phyloP scores from a whole-genome alignment of 1,140 invertebrate genomes.

The Lasaia peninsularis region DNA sequence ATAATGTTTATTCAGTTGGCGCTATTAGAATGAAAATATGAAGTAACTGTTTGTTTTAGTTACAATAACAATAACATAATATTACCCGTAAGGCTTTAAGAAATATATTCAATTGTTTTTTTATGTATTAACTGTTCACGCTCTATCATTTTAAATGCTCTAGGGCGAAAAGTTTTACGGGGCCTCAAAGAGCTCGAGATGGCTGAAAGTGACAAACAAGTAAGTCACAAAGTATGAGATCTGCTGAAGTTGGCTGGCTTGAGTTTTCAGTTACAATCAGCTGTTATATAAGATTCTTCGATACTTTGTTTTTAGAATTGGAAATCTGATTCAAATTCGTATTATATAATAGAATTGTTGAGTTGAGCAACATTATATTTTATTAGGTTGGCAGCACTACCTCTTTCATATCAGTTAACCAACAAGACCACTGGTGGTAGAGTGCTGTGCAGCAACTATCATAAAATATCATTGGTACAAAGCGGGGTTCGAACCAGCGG shows the following conservation, averaged over 20 bases:
- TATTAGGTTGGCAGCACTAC: too few species aligned
- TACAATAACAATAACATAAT: too few species aligned
- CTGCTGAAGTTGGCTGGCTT: constrained; percentile 7
- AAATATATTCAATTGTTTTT: background rate
- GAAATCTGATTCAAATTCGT: background rate
- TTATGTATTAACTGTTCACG: background rate
- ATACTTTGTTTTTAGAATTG: constrained; percentile 8
- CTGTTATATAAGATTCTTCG: constrained; percentile 12
- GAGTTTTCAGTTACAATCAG: constrained; percentile 10
- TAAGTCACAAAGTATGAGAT: constrained; percentile 12
- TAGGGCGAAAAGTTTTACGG: background rate
- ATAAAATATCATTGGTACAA: too few species aligned
- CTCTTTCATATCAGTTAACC: too few species aligned
- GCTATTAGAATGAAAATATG: too few species aligned
- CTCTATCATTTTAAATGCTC: background rate
- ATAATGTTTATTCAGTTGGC: too few species aligned
- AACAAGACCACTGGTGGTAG: too few species aligned
- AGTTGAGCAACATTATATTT: background rate
- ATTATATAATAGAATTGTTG: background rate
- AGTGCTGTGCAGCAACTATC: too few species aligned
- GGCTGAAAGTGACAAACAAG: constrained; percentile 15
- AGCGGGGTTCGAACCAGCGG: too few species aligned
- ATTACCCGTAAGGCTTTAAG: too few species aligned
- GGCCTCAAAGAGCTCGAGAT: constrained; percentile 3
- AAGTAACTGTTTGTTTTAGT: too few species aligned